Conservation (phyloP, 2,113 vertebrate genomes). For the Megalops atlanticus region DNA sequence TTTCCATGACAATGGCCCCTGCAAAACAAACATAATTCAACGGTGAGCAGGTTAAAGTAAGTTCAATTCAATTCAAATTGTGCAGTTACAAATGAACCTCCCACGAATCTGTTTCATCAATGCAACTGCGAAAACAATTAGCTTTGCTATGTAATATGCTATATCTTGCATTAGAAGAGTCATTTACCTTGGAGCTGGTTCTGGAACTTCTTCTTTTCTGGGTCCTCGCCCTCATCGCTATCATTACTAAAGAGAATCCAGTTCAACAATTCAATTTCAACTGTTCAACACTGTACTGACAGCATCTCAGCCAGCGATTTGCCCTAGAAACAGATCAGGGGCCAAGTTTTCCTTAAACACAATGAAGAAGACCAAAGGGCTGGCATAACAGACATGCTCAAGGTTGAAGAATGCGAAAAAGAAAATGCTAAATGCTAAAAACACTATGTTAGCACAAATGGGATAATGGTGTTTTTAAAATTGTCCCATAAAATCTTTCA, state of each 20-base stretch:
- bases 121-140: too few species aligned
- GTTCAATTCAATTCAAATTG: too few species aligned
- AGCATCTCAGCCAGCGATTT: background rate
- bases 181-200: conserved; percentile 91
- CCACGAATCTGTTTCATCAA: background rate
- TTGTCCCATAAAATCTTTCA: too few species aligned
- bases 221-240: conserved; percentile 91
- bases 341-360: background rate
- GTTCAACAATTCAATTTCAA: background rate
- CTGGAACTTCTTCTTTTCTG: conserved; percentile 97
- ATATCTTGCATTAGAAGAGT: background rate
- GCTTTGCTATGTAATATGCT: background rate
- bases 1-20: conserved; percentile 97
- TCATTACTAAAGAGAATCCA: conserved; percentile 81
- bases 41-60: background rate
- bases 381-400: too few species aligned
- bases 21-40: conserved; percentile 30
- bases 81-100: too few species aligned
- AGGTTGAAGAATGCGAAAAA: too few species aligned
- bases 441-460: too few species aligned
- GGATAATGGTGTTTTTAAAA: too few species aligned
- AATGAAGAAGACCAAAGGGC: background rate
- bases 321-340: background rate
- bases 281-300: background rate
- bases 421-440: too few species aligned